Evolutionary conservation across 2,113 vertebrate genomes (phyloP).

Genomic region (Salminus brasiliensis): DNA sequence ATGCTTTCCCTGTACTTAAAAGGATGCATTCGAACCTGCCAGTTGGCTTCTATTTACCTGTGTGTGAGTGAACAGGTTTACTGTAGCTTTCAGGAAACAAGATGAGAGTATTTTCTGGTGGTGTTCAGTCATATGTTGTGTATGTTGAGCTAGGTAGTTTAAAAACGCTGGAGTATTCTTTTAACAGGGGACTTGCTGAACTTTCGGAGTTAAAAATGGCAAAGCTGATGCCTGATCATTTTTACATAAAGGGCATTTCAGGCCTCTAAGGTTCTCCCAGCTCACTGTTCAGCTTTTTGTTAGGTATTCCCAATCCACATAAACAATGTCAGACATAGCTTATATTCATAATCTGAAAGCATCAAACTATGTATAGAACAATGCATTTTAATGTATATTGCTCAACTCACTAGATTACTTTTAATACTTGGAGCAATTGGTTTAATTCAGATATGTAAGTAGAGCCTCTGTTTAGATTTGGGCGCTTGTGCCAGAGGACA

Average conservation of each 20-base stretch:
- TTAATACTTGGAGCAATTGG: not conserved
- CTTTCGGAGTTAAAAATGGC: not conserved
- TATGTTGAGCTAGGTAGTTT: too few relatives aligned
- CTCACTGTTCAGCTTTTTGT: not conserved
- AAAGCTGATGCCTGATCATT: not conserved
- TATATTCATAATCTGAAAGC: not conserved
- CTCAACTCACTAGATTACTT: not conserved
- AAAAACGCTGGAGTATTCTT: not conserved
- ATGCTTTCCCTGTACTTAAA: not conserved
- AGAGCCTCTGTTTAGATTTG: conserved; percentile 3
- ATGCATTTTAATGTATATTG: not conserved
- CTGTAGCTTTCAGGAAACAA: not conserved
- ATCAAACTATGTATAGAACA: not conserved
- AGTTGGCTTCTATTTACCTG: not conserved
- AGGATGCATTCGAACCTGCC: not conserved
- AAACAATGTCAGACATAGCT: not conserved
- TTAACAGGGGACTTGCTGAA: not conserved
- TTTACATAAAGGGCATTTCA: not conserved
- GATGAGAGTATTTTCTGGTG: not conserved
- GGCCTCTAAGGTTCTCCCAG: not conserved
- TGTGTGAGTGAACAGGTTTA: not conserved
- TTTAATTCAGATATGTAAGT: not conserved
- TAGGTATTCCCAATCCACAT: not conserved
- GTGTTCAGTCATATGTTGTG: not conserved
- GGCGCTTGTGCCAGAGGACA: not conserved